Evolutionary conservation across 2,888 invertebrate genomes (phyloP), one percentile per base, ranked within the genome.

Genomic region (Spialia ferax): DNA sequence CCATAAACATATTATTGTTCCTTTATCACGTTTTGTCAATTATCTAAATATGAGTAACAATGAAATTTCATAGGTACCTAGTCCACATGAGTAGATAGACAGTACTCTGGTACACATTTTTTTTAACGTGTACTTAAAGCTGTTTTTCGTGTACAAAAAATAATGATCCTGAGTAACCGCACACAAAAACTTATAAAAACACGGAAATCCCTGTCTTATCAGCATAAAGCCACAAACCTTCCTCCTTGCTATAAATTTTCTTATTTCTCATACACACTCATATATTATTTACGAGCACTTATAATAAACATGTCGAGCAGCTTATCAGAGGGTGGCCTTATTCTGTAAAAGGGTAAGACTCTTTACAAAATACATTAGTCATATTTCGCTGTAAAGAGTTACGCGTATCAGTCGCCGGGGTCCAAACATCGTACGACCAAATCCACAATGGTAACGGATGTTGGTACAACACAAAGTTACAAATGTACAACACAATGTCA

Each of bases 301-400:
- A 56, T 32, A 8, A 56, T 20, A 56, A 55, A 20, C 32, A 50
- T 50, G 48, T 61, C 48, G 48, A 48, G 20, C 11, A 61, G 18
- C 20, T 61, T 48, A 61, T 50, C 26, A 50, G 32, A 48, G 15
- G 22, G 32, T 18, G 45, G 10, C 23, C 15, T 45, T 59, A 59
- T 42, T 45, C 48, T 11, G 35, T 52, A n/a, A 35, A 62, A 52
- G 11, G 52, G 52, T 35, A 32, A 50, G 48, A 52, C 23, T 45
- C 60, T 55, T 55, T 48, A 23, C 45, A 29, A 61, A 61, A 61
- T 61, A 61, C 59, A 45, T 61, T 50, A 32, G 60, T 61, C 48
- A 50, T 50, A 32, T 32, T 61, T 15, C 26, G 20, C 45, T 8
- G 48, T 61, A 61, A 61, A 48, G 60, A 32, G 60, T 26, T 60